phyloP scores from a whole-genome alignment of 1,140 invertebrate species.

The Ruditapes philippinarum region DNA sequence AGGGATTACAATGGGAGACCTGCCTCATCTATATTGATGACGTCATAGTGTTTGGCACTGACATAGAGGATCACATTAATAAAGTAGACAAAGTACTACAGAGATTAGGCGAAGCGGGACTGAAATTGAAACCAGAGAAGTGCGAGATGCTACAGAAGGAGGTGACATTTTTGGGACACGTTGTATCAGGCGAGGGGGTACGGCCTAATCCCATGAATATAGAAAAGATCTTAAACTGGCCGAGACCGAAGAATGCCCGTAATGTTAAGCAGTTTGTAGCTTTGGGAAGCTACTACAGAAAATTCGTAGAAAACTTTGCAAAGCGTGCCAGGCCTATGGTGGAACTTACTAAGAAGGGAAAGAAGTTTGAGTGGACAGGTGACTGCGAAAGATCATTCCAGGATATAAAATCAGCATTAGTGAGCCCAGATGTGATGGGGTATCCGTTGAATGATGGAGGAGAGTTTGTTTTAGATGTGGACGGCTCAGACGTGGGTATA shows the following conservation, averaged over 20 bases:
- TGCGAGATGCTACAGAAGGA: not conserved
- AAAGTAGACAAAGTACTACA: constrained; percentile 61
- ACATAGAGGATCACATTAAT: not conserved
- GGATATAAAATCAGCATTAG: constrained; percentile 37
- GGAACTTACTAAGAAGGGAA: constrained; percentile 20
- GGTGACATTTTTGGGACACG: constrained; percentile 51
- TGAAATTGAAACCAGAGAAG: constrained; percentile 9
- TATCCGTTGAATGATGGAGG: constrained; percentile 18
- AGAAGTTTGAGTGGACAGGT: not conserved
- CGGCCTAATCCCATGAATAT: constrained; percentile 41
- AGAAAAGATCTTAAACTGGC: constrained; percentile 32
- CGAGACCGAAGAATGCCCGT: not conserved
- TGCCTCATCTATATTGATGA: constrained; percentile 56
- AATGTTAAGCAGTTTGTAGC: constrained; percentile 11
- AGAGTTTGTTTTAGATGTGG: constrained; percentile 70
- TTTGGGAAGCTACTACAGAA: not conserved
- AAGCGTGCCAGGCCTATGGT: not conserved
- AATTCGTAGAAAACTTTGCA: constrained; percentile 13
- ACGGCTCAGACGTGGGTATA: constrained; percentile 71
- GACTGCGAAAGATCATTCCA: constrained; percentile 16
- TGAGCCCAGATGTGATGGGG: not conserved
- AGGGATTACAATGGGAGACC: constrained; percentile 26
- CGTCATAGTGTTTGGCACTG: constrained; percentile 26
- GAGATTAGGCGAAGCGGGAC: constrained; percentile 1
- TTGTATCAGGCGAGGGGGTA: constrained; percentile 49